Base-by-base conservation (phyloP, 2,797 vertebrate genomes). In the Melanotaenia nigrans region DNA sequence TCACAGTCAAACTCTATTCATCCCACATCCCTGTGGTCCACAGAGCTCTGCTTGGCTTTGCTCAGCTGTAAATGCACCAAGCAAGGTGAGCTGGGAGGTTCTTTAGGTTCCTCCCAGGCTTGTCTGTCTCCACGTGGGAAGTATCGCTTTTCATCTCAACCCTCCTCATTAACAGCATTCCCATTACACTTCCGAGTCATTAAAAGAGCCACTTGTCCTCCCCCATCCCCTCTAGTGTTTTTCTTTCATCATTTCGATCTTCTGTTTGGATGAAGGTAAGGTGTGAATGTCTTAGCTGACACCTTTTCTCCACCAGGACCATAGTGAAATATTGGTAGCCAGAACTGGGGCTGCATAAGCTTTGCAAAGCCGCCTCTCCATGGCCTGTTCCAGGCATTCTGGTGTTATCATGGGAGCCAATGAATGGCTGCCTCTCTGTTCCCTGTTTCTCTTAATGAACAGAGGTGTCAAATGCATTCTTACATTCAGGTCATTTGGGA, bases 371-470 rank as follows among this genome's bases (percentile, higher is more conserved):
- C 61, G 78, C 70, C 77, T 87, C 85, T 89, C 68, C 28, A 33
- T 83, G 84, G 75, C 78, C 79, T 65, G 45, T 73, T 75, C 76
- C 53, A 69, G 77, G 76, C 59, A 77, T 78, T 61, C 70, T 78
- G 67, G 58, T 83, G 85, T 87, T 87, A 82, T 86, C 85, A 51
- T 88, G 89, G 85, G 92, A 90, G 86, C 80, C 78, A 69, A 87
- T 79, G 86, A 87, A 90, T 86, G 79, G 80, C 75, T 85, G 58
- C 76, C 71, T 88, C 83, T 77, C 85, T 83, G 75, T 85, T 93
- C 85, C 77, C 69, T 68, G 68, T 90, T 90, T 84, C 83, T 92
- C 89, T 92, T 95, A 93, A 95, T 94, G 93, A 95, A 92, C 90
- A 87, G 87, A 87, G 83, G 89, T 94, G 93, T 94, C 92, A 94